Conservation (phyloP, 2,888 invertebrate genomes). For the Anoplius nigerrimus region DNA sequence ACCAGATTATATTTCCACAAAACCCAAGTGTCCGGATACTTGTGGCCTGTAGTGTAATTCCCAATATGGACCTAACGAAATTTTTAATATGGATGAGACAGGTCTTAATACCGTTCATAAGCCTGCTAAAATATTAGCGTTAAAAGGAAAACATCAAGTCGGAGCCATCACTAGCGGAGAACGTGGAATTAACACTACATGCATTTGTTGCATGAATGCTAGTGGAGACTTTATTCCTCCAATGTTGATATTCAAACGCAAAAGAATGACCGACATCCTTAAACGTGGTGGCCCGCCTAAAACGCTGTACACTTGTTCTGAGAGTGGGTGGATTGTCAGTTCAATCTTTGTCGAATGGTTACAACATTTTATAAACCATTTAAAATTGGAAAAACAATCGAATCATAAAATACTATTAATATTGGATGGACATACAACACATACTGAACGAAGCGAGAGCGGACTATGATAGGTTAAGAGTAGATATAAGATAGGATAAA, state of each 20-base stretch:
- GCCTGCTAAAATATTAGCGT: conserved; percentile 26
- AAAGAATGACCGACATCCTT: conserved; percentile 39
- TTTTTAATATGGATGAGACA: no score
- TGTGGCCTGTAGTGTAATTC: no score
- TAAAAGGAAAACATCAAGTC: conserved; percentile 44
- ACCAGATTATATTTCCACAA: no score
- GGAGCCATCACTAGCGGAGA: conserved; percentile 47
- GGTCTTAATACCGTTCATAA: not conserved
- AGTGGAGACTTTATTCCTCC: conserved; percentile 40
- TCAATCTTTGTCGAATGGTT: conserved; percentile 21
- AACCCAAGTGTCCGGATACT: no score
- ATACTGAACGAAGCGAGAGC: no score
- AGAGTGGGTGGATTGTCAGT: conserved; percentile 46
- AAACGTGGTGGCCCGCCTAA: conserved; percentile 42
- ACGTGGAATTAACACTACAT: conserved; percentile 45
- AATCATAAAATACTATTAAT: conserved; percentile 47
- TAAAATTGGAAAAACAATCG: conserved; percentile 34
- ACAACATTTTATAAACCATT: conserved; percentile 25
- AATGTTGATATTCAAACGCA: conserved; percentile 42
- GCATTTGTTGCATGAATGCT: conserved; percentile 41
- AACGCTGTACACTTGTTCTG: conserved; percentile 28
- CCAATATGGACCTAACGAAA: no score
- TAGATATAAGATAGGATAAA: no score
- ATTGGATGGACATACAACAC: conserved; percentile 47
- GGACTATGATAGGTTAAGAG: no score